These are phyloP conservation scores for Drosophila helvetica DNA, from an alignment of 2,888 invertebrate species.

Conservation along the genomic window DNA sequence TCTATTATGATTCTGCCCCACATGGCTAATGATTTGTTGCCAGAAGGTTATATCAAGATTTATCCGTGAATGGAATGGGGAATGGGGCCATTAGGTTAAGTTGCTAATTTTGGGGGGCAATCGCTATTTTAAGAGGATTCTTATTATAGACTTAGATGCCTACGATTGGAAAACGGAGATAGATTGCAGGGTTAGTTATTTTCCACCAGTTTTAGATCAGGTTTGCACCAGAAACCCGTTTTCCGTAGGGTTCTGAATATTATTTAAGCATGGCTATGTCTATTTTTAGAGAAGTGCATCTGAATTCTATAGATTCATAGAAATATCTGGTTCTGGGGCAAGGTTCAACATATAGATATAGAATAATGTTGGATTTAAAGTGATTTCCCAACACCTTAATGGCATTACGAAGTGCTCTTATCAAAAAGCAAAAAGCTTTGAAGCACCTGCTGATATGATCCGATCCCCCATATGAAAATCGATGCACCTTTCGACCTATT, in stretches of 20 bases:
- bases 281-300: neutral
- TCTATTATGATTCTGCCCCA: neutral
- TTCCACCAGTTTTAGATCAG: neutral
- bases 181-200: neutral
- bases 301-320: neutral
- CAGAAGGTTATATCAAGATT: neutral
- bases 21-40: neutral
- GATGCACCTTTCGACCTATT: conserved; percentile 6
- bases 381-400: neutral
- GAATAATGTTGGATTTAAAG: neutral
- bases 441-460: conserved; percentile 20
- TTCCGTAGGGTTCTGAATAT: neutral
- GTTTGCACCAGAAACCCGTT: neutral
- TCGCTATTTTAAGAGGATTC: too few relatives aligned
- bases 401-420: conserved; percentile 4
- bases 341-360: too few relatives aligned
- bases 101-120: conserved; percentile 19
- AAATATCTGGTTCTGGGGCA: neutral
- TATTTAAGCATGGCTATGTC: too few relatives aligned
- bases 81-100: conserved; percentile 33
- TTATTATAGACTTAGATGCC: neutral
- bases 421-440: conserved; percentile 1
- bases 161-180: neutral
- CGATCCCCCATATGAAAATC: neutral
- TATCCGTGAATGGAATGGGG: neutral